Conservation (phyloP, 1,140 invertebrate genomes). For the Globodera rostochiensis region DNA sequence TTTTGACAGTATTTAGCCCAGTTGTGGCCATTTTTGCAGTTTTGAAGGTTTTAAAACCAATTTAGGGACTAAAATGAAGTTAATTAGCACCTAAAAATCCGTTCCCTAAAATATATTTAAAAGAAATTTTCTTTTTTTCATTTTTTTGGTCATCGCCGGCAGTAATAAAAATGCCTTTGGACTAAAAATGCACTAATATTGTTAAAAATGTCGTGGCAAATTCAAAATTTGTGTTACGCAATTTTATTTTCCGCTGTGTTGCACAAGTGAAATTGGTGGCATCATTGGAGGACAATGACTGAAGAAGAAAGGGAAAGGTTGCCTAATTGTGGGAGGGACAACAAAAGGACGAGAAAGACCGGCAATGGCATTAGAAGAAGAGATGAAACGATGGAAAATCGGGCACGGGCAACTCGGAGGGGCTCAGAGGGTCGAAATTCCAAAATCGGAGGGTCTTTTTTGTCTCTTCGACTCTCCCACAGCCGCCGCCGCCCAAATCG, state of each 20-base stretch:
- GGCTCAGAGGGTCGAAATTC: not conserved
- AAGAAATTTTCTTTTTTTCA: no score
- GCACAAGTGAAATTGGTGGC: not conserved
- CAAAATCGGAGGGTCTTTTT: not conserved
- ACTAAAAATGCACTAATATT: no score
- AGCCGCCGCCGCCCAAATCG: slow-evolving; percentile 25
- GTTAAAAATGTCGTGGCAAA: not conserved
- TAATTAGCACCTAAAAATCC: no score
- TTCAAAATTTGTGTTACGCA: not conserved
- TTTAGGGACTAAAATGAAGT: no score
- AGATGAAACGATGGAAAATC: not conserved
- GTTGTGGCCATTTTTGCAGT: no score
- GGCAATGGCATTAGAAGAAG: not conserved
- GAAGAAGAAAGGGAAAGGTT: not conserved
- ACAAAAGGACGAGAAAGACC: not conserved
- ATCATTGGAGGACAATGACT: not conserved
- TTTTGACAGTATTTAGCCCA: no score
- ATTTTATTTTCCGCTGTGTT: not conserved
- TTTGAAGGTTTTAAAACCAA: no score
- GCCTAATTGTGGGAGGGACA: not conserved
- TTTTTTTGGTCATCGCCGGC: no score
- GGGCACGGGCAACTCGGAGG: not conserved
- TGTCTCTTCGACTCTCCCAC: not conserved
- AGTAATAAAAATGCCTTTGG: no score
- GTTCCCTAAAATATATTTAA: no score